A percentile compares a stretch with the other conserved stretches of the same genome.
These are phyloP conservation scores for Borostomias antarcticus DNA, from an alignment of 2,797 vertebrate species.

Conservation along the genomic window DNA sequence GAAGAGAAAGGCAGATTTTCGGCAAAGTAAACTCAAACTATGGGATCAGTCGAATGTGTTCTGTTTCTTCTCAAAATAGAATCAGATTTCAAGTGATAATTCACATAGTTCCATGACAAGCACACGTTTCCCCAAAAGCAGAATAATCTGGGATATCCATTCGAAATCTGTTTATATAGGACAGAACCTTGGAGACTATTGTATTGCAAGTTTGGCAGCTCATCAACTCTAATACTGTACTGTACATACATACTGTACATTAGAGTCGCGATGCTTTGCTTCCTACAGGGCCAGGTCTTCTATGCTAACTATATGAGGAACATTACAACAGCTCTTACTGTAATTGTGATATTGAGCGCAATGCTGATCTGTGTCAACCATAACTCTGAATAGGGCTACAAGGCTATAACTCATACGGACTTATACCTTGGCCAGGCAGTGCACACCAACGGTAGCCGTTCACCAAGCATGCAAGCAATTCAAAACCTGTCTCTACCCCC, in stretches of 20 bases:
- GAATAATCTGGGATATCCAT: neutral
- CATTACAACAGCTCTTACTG: conserved; percentile 79
- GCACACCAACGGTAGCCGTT: conserved; percentile 50
- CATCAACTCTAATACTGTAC: conserved; percentile 35
- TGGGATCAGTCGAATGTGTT: conserved; percentile 31
- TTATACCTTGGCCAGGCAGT: conserved; percentile 59
- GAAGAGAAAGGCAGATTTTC: conserved; percentile 38
- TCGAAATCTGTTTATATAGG: neutral
- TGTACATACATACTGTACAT: conserved; percentile 36
- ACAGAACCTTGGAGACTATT: neutral
- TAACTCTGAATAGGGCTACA: conserved; percentile 70
- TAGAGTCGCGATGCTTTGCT: conserved; percentile 45
- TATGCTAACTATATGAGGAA: conserved; percentile 59
- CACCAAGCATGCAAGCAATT: conserved; percentile 53
- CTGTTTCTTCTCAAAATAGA: conserved; percentile 53
- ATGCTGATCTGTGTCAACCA: conserved; percentile 74
- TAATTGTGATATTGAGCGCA: conserved; percentile 80
- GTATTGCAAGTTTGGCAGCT: neutral
- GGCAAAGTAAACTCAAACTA: conserved; percentile 31
- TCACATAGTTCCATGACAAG: conserved; percentile 30
- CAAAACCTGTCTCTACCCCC: conserved; percentile 54
- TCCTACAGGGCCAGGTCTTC: conserved; percentile 50
- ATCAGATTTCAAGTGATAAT: conserved; percentile 18
- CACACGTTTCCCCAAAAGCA: conserved; percentile 15
- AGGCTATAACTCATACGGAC: conserved; percentile 69